Conservation (phyloP, 2,888 invertebrate species). For the Noctuana brunneofusca region DNA sequence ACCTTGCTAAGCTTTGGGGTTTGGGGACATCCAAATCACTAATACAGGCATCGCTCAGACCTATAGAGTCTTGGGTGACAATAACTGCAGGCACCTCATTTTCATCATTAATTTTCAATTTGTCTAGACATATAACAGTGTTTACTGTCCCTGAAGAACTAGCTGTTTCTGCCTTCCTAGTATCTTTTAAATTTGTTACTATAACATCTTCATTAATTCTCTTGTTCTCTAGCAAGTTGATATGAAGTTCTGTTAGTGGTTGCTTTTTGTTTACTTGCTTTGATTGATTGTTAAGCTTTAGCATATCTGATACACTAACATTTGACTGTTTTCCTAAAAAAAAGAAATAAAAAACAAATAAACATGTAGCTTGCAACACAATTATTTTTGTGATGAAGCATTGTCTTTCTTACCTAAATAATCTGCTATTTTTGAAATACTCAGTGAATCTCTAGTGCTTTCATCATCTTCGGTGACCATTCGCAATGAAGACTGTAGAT, state of each 20-base stretch:
- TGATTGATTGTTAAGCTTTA: slow-evolving; percentile 57
- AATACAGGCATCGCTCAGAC: neutral
- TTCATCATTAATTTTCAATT: slow-evolving; percentile 48
- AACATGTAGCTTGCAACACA: neutral
- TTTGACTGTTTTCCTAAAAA: slow-evolving; percentile 64
- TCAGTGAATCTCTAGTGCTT: slow-evolving; percentile 63
- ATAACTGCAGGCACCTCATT: slow-evolving; percentile 51
- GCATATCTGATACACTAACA: slow-evolving; percentile 64
- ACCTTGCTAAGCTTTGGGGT: slow-evolving; percentile 47
- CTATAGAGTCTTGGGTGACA: slow-evolving; percentile 47
- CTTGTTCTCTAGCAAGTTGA: slow-evolving; percentile 55
- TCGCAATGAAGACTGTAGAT: slow-evolving; percentile 53
- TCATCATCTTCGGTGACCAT: slow-evolving; percentile 59
- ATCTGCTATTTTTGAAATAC: slow-evolving; percentile 72
- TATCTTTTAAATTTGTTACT: slow-evolving; percentile 59
- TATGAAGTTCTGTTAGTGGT: slow-evolving; percentile 60
- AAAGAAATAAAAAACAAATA: neutral
- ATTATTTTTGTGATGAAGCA: neutral
- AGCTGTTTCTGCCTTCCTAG: slow-evolving; percentile 56
- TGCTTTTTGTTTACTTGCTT: slow-evolving; percentile 53
- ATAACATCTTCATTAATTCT: slow-evolving; percentile 45
- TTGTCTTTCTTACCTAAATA: slow-evolving; percentile 56
- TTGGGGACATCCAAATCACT: slow-evolving; percentile 39
- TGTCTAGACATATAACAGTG: slow-evolving; percentile 61
- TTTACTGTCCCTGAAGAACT: slow-evolving; percentile 62